A percentile compares a stretch with the other conserved stretches of the same genome.
Evolutionary conservation across 1,140 invertebrate species (phyloP).

Genomic region (Pseudobourletiella spinata): DNA sequence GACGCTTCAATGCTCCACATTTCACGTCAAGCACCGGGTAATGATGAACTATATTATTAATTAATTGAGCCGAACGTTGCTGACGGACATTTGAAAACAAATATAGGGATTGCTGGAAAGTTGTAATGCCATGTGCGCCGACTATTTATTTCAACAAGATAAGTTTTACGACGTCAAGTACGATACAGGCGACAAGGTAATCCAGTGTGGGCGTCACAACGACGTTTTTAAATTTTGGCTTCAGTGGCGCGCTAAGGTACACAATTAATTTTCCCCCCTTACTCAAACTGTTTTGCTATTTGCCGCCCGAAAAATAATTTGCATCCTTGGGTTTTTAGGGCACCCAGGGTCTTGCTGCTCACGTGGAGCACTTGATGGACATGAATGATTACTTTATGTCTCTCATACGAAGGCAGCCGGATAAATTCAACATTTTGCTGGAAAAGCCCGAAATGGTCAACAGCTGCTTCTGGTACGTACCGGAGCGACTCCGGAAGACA

Average conservation of each 20-base stretch:
- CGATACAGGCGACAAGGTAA: conserved; percentile 98
- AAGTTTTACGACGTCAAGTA: conserved; percentile 88
- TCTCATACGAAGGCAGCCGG: conserved; percentile 68
- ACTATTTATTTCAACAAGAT: conserved; percentile 98
- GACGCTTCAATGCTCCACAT: conserved; percentile 92
- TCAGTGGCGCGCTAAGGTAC: conserved; percentile 91
- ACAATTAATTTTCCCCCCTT: neutral
- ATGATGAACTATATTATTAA: conserved; percentile 37
- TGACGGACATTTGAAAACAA: neutral
- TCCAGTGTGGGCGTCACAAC: conserved; percentile 97
- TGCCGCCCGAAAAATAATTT: neutral
- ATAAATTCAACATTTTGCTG: conserved; percentile 84
- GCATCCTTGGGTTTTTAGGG: conserved; percentile 50
- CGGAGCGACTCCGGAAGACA: conserved; percentile 67
- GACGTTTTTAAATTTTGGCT: conserved; percentile 99
- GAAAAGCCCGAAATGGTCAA: conserved; percentile 88
- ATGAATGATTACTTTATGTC: conserved; percentile 77
- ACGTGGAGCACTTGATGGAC: conserved; percentile 86
- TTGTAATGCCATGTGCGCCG: conserved; percentile 94
- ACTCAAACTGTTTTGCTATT: neutral
- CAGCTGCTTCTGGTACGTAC: conserved; percentile 98
- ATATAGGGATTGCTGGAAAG: conserved; percentile 42
- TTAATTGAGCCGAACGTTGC: neutral
- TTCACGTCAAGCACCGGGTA: conserved; percentile 94
- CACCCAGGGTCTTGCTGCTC: conserved; percentile 78